Percentiles rank a stretch among this genome's conserved stretches.
These are phyloP conservation scores for Halichoerus grypus DNA, from an alignment of 2,113 vertebrate genomes.

Conservation along the genomic window DNA sequence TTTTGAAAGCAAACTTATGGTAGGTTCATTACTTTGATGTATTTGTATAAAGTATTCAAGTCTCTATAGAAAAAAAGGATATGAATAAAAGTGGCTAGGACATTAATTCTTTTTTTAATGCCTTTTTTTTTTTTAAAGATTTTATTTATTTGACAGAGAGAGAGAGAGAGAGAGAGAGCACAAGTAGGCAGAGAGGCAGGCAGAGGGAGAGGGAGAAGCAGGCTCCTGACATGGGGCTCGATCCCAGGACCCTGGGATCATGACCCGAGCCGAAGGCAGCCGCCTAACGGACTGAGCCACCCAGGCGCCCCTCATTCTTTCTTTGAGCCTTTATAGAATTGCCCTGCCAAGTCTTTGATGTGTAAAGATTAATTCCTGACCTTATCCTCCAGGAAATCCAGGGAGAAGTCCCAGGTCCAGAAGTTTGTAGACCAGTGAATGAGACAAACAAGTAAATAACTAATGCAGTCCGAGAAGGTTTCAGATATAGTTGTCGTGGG, in stretches of 20 bases:
- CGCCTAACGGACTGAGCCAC: too few relatives aligned
- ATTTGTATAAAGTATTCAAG: not conserved
- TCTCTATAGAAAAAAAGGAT: not conserved
- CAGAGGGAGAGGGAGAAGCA: too few relatives aligned
- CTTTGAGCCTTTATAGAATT: not conserved
- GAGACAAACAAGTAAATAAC: slow-evolving; percentile 19
- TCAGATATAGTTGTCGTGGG: not conserved
- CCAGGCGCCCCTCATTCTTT: not conserved
- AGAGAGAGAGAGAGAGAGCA: too few relatives aligned
- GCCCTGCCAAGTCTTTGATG: not conserved
- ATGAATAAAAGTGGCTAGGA: slow-evolving; percentile 29
- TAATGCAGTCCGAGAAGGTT: not conserved
- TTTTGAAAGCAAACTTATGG: slow-evolving; percentile 7
- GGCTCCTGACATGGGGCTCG: too few relatives aligned
- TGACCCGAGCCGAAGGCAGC: too few relatives aligned
- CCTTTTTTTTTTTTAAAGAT: too few relatives aligned
- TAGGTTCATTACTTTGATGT: slow-evolving; percentile 18
- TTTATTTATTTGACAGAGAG: not conserved
- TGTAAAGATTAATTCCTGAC: slow-evolving; percentile 53
- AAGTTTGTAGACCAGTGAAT: not conserved
- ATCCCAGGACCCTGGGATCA: too few relatives aligned
- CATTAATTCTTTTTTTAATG: not conserved
- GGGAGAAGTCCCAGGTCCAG: not conserved
- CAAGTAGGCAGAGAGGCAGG: too few relatives aligned
- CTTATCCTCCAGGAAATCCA: slow-evolving; percentile 1